Evolutionary conservation across 2,888 invertebrate genomes (phyloP).

Genomic region (Lucinisca nassula): DNA sequence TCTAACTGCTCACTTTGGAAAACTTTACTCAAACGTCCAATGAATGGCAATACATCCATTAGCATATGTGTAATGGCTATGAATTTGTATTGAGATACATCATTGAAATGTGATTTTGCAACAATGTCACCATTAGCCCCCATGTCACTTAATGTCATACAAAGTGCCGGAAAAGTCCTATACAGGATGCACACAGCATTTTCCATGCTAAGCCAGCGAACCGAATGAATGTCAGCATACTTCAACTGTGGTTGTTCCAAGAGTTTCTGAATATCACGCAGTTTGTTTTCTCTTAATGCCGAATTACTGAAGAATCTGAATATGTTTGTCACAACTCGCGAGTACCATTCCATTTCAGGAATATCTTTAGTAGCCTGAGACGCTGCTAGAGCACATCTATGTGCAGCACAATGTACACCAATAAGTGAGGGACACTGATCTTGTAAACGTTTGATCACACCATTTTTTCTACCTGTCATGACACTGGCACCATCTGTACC

Average conservation of each 20-base stretch:
- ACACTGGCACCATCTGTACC: constrained; percentile 63
- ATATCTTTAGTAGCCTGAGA: constrained; percentile 51
- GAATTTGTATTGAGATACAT: constrained; percentile 43
- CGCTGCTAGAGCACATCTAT: constrained; percentile 47
- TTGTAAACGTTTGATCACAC: constrained; percentile 20
- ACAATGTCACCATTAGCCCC: not conserved
- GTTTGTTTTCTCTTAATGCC: constrained; percentile 25
- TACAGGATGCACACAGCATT: constrained; percentile 38
- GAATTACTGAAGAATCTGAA: constrained; percentile 52
- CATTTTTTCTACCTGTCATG: constrained; percentile 46
- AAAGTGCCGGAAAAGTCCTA: constrained; percentile 45
- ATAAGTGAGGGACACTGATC: constrained; percentile 18
- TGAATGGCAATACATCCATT: constrained; percentile 46
- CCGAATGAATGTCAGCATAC: constrained; percentile 24
- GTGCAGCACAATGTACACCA: constrained; percentile 50
- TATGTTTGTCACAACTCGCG: constrained; percentile 35
- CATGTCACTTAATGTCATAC: not conserved
- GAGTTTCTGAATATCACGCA: constrained; percentile 20
- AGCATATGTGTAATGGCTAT: constrained; percentile 37
- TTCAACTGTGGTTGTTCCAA: constrained; percentile 26
- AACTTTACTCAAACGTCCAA: not conserved
- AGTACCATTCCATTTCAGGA: constrained; percentile 29
- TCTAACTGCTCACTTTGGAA: constrained; percentile 36
- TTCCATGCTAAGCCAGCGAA: constrained; percentile 42
- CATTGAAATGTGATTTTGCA: constrained; percentile 28